These are phyloP conservation scores for Ceraclea dissimilis DNA, from an alignment of 2,888 invertebrate genomes.

Conservation along the genomic window DNA sequence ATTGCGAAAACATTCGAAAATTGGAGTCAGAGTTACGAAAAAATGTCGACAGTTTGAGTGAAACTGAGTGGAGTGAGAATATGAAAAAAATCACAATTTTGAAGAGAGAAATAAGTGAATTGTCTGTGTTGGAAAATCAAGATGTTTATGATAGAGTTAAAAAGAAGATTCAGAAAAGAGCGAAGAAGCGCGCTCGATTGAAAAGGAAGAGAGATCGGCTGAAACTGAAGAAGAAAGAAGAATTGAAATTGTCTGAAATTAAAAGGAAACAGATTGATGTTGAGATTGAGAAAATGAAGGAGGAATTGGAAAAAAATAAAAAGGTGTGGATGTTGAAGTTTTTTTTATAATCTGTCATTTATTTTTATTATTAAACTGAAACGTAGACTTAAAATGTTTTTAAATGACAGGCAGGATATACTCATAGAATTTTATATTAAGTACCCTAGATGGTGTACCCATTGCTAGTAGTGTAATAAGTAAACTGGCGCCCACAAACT, in stretches of 20 bases:
- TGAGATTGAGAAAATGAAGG: conserved; percentile 57
- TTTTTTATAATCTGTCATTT: too few relatives aligned
- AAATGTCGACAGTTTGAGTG: conserved; percentile 40
- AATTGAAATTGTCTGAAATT: conserved; percentile 39
- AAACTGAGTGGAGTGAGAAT: conserved; percentile 49
- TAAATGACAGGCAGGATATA: too few relatives aligned
- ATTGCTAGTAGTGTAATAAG: too few relatives aligned
- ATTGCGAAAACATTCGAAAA: conserved; percentile 34
- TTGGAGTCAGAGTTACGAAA: conserved; percentile 39
- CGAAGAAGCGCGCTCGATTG: conserved; percentile 42
- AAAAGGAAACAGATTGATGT: conserved; percentile 56
- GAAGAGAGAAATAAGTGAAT: conserved; percentile 37
- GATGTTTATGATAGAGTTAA: conserved; percentile 38
- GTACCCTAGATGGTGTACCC: too few relatives aligned
- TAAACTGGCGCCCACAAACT: too few relatives aligned
- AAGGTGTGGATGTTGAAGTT: too few relatives aligned
- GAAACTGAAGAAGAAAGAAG: conserved; percentile 37
- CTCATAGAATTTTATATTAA: too few relatives aligned
- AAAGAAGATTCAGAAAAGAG: conserved; percentile 40
- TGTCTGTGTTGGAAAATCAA: conserved; percentile 37
- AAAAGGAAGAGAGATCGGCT: conserved; percentile 38
- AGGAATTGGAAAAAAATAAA: conserved; percentile 53
- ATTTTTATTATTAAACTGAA: too few relatives aligned
- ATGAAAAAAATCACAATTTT: conserved; percentile 32
- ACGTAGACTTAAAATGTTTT: too few relatives aligned